Base-by-base conservation (phyloP, 2,888 invertebrate species). In the Chesias legatella region DNA sequence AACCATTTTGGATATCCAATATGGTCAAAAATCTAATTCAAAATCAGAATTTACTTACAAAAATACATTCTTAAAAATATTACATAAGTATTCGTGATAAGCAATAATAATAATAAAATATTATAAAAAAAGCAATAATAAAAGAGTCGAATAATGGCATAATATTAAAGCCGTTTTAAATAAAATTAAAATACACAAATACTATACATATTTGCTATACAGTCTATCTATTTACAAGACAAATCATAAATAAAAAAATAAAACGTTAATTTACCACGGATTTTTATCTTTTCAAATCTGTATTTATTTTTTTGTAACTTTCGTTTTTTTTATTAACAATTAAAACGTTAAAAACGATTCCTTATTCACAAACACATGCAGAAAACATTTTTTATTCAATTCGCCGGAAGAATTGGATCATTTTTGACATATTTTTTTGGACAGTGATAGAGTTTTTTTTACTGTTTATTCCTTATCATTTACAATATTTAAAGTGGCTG, bases 1-100 rank as follows among this genome's bases (percentile, higher is more conserved):
- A 72, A 82, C 82, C 82, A 75, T 67, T 56, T 71, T 66, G 85
- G 76, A 26, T 27, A 9, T 29, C 71, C 86, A 73, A 76, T 62
- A 73, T 69, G 80, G 79, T 77, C 84, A 84, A 86, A 81, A 70
- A 59, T 78, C 83, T 84, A 85, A 84, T 83, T 60, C 36, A 56
- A 58, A 34, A 53, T 53, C 26, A 45, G 37, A 55, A 58, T 58
- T 60, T 60, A 65, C 58, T 64, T 64, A 63, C 51, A 56, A 59
- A 66, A 58, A 61, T 48, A 58, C 23, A 40, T 20, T 27, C 37
- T 46, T 46, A 41, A 44, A 53, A 43, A 46, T 34, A 42, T 57
- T 49, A 51, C 33, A 55, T 45, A 50, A 6, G 34, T 46, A 40
- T 10, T 52, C 28, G 23, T 33, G 38, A 30, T 30, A 41, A n/a